Percentiles rank a stretch among this genome's conserved stretches.
These are phyloP conservation scores for Andrena bicolor DNA, from an alignment of 2,888 invertebrate species.

Conservation along the genomic window DNA sequence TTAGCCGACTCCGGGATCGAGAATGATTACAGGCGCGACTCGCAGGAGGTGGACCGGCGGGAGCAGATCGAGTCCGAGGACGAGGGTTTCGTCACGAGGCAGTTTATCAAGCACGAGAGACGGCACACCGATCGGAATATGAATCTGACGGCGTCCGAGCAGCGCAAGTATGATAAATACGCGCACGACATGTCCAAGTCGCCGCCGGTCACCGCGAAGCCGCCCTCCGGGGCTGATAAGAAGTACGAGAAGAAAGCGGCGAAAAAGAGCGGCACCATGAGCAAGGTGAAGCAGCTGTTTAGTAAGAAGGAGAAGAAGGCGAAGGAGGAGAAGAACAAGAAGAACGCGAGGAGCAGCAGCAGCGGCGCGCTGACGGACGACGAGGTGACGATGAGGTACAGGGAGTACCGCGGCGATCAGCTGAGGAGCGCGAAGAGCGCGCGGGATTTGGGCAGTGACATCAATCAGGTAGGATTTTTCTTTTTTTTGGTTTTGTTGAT, in stretches of 20 bases:
- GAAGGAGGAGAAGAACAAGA: conserved; percentile 85
- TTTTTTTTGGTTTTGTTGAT: neutral
- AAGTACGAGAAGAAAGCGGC: conserved; percentile 83
- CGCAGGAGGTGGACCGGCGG: conserved; percentile 83
- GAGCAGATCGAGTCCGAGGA: conserved; percentile 88
- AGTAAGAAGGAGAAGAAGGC: conserved; percentile 90
- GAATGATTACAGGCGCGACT: conserved; percentile 92
- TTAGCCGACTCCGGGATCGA: conserved; percentile 93
- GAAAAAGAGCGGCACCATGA: conserved; percentile 83
- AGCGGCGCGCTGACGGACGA: conserved; percentile 82
- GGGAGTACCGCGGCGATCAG: conserved; percentile 83
- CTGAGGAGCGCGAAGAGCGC: conserved; percentile 82
- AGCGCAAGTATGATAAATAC: conserved; percentile 79
- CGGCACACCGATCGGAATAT: conserved; percentile 90
- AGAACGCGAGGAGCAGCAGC: conserved; percentile 73
- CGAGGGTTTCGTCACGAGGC: conserved; percentile 89
- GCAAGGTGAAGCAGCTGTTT: conserved; percentile 91
- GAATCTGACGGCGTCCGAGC: conserved; percentile 80
- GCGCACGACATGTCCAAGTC: conserved; percentile 72
- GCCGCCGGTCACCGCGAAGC: conserved; percentile 78
- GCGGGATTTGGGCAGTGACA: conserved; percentile 81
- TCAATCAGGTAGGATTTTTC: conserved; percentile 80
- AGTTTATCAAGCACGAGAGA: conserved; percentile 91
- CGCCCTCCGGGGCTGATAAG: conserved; percentile 80
- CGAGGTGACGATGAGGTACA: conserved; percentile 82